phyloP scores from a whole-genome alignment of 2,113 vertebrate genomes.

The Drymodes brunneopygia region DNA sequence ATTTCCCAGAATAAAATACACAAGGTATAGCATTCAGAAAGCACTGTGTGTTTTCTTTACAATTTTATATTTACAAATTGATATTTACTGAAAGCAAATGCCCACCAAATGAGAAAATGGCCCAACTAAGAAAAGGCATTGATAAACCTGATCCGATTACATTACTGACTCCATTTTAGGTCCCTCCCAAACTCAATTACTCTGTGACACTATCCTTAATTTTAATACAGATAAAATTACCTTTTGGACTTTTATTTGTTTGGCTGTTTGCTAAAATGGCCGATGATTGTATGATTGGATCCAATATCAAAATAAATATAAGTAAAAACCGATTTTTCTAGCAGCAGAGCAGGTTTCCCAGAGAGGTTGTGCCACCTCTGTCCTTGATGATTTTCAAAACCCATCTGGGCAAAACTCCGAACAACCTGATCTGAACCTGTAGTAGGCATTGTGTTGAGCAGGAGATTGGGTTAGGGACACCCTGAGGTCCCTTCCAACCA shows the following conservation, averaged over 20 bases:
- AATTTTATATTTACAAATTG: too few relatives aligned
- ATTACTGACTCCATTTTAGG: not conserved
- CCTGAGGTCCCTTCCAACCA: not conserved
- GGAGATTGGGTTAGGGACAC: not conserved
- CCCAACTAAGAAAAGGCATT: not conserved
- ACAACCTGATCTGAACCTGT: not conserved
- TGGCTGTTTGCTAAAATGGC: not conserved
- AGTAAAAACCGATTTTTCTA: not conserved
- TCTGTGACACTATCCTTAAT: not conserved
- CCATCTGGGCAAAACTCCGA: not conserved
- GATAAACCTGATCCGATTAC: not conserved
- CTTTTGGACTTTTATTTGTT: not conserved
- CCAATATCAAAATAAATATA: not conserved
- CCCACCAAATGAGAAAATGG: not conserved
- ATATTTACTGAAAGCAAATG: not conserved
- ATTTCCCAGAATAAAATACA: not conserved
- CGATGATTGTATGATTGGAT: not conserved
- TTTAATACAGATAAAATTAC: not conserved
- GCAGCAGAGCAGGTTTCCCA: not conserved
- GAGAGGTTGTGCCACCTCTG: rapidly evolving
- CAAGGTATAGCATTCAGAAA: not conserved
- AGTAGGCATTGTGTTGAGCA: not conserved
- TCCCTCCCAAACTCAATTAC: not conserved
- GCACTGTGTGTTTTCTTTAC: not conserved
- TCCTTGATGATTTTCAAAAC: not conserved